Evolutionary conservation across 2,888 invertebrate species (phyloP), one percentile per base, ranked within the genome.

Genomic region (Caenorhabditis uteleia): DNA sequence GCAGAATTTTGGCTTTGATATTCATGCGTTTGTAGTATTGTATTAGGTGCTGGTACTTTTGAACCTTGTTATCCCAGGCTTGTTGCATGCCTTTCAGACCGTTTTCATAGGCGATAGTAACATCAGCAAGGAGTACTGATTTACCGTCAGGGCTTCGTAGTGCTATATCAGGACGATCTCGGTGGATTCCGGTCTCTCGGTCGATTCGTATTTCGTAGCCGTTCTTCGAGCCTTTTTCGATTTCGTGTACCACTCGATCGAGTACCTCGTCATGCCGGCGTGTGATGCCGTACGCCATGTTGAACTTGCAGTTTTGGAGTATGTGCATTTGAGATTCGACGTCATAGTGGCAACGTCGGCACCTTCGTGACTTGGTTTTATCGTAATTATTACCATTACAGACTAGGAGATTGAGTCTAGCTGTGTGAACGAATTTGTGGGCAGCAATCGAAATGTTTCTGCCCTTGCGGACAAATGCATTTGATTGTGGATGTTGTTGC

Each of bases 71-170:
- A 1, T 39, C 3, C 39, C 39, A 39, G 2, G 49, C 39, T 31
- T 8, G 4, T 20, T 29, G 10, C 6, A 49, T 20, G n/a, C 40
- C 26, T 8, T 8, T 20, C 1, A 40, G 6, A 14, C 49, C 49
- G n/a, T 49, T 49, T 14, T 49, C 49, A n/a, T 49, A 49, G 1
- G 49, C 16, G 14, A 49, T 21, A 4, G 38, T 49, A 1, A 49
- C 49, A 21, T 49, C 49, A 7, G 49, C 49, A 10, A 49, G 12
- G 2, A 49, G 26, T 2, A 40, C 39, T 10, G 27, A 21, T 5
- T 3, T 7, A 21, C 40, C 31, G 12, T 40, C 27, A 7, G 5
- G 25, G 2, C 2, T 14, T 16, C 14, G 5, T 31, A 49, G 27
- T 1, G 18, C 38, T 5, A 40, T 2, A 20, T 49, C 49, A 14